phyloP scores from a whole-genome alignment of 1,140 invertebrate genomes.

The Lordiphosa clarofinis region DNA sequence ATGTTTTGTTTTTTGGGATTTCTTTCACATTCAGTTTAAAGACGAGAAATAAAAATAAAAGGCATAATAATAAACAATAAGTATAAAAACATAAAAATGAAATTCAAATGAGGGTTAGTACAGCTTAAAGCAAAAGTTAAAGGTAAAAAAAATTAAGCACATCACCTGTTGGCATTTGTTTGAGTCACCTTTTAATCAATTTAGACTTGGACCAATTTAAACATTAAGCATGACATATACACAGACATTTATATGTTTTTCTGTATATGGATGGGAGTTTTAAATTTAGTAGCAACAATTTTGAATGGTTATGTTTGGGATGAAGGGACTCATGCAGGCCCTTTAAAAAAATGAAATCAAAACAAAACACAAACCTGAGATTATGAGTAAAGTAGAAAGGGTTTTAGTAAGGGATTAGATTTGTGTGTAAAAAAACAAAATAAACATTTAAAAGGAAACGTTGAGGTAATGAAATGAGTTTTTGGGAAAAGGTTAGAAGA shows the following conservation, averaged over 20 bases:
- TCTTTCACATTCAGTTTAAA: no score
- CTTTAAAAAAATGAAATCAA: not conserved
- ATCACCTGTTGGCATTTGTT: constrained; percentile 48
- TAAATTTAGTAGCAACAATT: constrained; percentile 45
- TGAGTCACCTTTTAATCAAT: constrained; percentile 18
- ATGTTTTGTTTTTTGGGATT: constrained; percentile 2
- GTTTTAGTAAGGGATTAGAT: not conserved
- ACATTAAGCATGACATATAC: constrained; percentile 21
- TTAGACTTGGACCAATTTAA: constrained; percentile 30
- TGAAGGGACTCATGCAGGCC: constrained; percentile 12
- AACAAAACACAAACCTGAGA: constrained; percentile 1
- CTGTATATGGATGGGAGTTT: constrained; percentile 29
- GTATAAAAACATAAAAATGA: not conserved
- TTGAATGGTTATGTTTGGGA: constrained; percentile 23
- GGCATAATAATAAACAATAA: not conserved
- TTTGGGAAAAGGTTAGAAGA: no score
- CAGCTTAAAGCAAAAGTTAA: constrained; percentile 2
- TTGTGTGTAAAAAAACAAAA: no score
- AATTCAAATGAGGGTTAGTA: constrained; percentile 1
- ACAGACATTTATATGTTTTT: constrained; percentile 31
- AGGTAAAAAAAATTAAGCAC: constrained; percentile 17
- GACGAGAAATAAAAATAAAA: not conserved
- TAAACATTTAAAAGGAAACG: no score
- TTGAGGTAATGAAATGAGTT: constrained; percentile 12
- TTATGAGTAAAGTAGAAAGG: not conserved